Conservation (phyloP, 2,888 invertebrate genomes). For the Mantis religiosa region DNA sequence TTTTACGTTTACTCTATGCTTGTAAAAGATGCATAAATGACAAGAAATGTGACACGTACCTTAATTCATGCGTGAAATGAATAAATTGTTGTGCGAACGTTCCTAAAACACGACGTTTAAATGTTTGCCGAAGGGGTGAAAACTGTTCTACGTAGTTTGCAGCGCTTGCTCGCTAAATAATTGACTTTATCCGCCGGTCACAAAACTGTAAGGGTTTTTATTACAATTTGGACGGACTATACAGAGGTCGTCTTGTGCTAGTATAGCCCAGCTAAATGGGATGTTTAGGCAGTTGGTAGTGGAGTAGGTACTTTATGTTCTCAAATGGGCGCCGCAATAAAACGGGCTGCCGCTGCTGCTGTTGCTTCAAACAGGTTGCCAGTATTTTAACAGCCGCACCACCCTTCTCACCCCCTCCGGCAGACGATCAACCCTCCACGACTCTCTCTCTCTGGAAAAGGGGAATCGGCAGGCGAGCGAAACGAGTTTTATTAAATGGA, state of each 20-base stretch:
- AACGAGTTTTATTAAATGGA: background rate
- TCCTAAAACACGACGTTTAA: background rate
- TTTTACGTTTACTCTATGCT: too few relatives aligned
- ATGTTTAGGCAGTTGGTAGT: constrained; percentile 1
- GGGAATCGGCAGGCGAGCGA: background rate
- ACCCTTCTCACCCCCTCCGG: background rate
- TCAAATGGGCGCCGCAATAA: constrained; percentile 6
- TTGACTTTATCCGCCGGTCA: background rate
- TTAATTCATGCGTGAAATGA: too few relatives aligned
- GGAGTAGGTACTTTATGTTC: constrained; percentile 3
- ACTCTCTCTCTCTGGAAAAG: background rate
- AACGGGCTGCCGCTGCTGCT: background rate
- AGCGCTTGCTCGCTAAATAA: background rate
- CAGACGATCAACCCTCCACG: background rate
- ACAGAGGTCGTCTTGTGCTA: background rate
- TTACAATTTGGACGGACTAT: background rate
- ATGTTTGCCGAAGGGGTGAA: background rate
- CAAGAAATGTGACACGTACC: too few relatives aligned
- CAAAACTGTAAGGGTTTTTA: background rate
- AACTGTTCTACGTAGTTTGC: background rate
- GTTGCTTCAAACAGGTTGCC: constrained; percentile 25
- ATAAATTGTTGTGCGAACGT: background rate
- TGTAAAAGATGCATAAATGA: too few relatives aligned
- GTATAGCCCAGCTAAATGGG: background rate
- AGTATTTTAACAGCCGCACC: constrained; percentile 21